Percentiles rank a stretch among this genome's conserved stretches.
These are phyloP conservation scores for Acanthis flammea DNA, from an alignment of 2,797 vertebrate genomes.

Conservation along the genomic window DNA sequence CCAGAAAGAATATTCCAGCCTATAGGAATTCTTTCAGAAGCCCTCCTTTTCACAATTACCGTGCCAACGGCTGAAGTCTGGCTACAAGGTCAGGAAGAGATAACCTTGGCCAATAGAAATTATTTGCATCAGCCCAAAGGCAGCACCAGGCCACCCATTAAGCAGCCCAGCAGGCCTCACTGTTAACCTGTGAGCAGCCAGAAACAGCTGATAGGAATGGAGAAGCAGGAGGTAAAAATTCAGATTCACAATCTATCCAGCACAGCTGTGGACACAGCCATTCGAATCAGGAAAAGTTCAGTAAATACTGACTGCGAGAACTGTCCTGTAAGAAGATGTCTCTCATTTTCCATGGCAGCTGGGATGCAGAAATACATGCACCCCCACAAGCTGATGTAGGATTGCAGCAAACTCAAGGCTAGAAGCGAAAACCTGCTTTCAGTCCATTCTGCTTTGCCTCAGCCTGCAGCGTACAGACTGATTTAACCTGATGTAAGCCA, in stretches of 20 bases:
- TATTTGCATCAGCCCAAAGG: constrained; percentile 13
- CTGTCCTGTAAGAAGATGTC: background rate
- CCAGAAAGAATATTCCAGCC: background rate
- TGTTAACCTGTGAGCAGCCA: background rate
- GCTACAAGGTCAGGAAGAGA: constrained; percentile 25
- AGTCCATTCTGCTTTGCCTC: constrained; percentile 23
- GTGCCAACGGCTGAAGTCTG: background rate
- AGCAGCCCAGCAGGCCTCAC: background rate
- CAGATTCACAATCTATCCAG: background rate
- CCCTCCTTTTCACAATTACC: background rate
- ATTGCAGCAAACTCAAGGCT: background rate
- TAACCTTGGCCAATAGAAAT: constrained; percentile 40
- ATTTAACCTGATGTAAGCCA: constrained; percentile 57
- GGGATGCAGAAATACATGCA: background rate
- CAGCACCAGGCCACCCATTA: background rate
- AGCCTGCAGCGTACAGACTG: background rate
- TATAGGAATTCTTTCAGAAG: background rate
- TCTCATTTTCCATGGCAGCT: background rate
- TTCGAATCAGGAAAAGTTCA: background rate
- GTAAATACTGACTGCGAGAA: background rate
- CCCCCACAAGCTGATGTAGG: background rate
- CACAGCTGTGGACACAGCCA: background rate
- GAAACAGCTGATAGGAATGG: background rate
- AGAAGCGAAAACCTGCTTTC: constrained; percentile 30
- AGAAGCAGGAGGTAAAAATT: constrained; percentile 1